Conservation (phyloP, 2,888 invertebrate species). For the Seira sanloemensis region DNA sequence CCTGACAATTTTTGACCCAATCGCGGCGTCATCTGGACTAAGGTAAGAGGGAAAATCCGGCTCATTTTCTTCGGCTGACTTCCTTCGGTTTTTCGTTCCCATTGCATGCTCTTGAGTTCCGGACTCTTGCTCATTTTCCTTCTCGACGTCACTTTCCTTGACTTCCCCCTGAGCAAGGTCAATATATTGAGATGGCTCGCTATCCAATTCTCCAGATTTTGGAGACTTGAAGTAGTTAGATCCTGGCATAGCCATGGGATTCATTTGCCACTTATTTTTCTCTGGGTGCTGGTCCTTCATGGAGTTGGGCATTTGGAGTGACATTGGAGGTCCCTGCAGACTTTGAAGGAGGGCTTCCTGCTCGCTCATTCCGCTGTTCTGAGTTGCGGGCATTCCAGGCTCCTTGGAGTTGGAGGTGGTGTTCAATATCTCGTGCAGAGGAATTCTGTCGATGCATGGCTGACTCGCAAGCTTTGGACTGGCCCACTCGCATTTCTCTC, state of each 20-base stretch:
- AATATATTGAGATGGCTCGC: neutral
- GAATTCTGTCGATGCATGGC: conserved; percentile 45
- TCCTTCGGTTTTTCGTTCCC: neutral
- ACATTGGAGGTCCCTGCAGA: conserved; percentile 24
- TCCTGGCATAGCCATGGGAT: neutral
- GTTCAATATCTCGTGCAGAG: neutral
- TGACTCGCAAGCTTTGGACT: conserved; percentile 41
- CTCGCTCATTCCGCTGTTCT: conserved; percentile 19
- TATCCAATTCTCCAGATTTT: conserved; percentile 21
- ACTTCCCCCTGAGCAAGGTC: neutral
- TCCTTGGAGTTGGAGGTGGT: neutral
- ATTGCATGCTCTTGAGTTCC: conserved; percentile 5
- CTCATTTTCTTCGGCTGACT: conserved; percentile 14
- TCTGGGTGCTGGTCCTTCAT: conserved; percentile 13
- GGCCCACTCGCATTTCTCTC: conserved; percentile 60
- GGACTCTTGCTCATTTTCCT: neutral
- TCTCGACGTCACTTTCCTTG: neutral
- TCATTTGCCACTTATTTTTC: conserved; percentile 37
- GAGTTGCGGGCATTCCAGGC: neutral
- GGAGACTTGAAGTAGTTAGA: conserved; percentile 30
- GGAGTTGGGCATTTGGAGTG: neutral
- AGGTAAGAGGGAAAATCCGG: conserved; percentile 31
- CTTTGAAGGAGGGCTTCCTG: conserved; percentile 44
- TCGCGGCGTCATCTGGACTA: conserved; percentile 10
- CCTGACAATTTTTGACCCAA: conserved; percentile 33